These are phyloP conservation scores for Diarsia dahlii DNA, from an alignment of 2,888 invertebrate genomes.

Conservation along the genomic window DNA sequence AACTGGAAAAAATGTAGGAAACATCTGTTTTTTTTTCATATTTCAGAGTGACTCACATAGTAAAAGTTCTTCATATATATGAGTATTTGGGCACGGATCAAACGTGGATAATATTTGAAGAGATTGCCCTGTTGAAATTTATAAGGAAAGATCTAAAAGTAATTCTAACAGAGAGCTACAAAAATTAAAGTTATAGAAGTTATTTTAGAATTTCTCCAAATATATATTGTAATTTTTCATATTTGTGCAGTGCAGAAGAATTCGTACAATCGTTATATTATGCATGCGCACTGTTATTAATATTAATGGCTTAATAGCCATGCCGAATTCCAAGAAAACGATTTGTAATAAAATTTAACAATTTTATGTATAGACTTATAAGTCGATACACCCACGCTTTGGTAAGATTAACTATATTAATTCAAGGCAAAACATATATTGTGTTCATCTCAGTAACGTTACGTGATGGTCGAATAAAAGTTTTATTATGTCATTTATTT, in stretches of 20 bases:
- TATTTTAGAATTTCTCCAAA: conserved; percentile 12
- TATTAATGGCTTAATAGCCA: conserved; percentile 60
- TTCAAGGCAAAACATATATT: conserved; percentile 60
- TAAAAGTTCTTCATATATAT: neutral
- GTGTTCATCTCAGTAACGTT: conserved; percentile 62
- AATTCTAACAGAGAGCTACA: neutral
- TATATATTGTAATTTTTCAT: neutral
- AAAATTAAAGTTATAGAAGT: conserved; percentile 1
- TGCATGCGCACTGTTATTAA: conserved; percentile 25
- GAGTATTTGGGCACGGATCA: neutral
- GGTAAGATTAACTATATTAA: conserved; percentile 64
- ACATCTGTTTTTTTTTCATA: too few species aligned
- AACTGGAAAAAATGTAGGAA: too few species aligned
- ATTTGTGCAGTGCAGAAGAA: conserved; percentile 6
- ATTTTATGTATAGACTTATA: conserved; percentile 43
- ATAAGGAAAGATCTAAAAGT: neutral
- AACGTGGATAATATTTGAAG: too few species aligned
- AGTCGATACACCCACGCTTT: conserved; percentile 46
- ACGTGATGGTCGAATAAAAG: conserved; percentile 64
- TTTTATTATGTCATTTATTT: conserved; percentile 66
- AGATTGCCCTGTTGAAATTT: too few species aligned
- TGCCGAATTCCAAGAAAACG: conserved; percentile 48
- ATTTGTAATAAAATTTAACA: conserved; percentile 49
- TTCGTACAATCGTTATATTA: conserved; percentile 30
- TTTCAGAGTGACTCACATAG: neutral